Percentiles rank a stretch among this genome's conserved stretches.
Evolutionary conservation across 2,113 vertebrate species (phyloP).

Genomic region (Albula goreensis): DNA sequence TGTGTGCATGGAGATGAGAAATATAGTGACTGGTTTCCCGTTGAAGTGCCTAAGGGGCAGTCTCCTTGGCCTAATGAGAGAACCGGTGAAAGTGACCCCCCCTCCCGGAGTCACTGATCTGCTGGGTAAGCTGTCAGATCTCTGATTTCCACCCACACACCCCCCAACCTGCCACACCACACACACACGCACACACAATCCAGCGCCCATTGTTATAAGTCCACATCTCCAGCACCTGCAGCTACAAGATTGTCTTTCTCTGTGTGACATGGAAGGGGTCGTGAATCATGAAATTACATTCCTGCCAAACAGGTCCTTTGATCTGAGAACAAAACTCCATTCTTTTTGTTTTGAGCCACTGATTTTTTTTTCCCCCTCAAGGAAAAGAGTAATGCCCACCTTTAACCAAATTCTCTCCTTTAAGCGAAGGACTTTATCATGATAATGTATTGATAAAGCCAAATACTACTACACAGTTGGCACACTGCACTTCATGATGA

Average conservation of each 20-base stretch:
- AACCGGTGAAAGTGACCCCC: neutral
- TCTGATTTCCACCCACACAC: neutral
- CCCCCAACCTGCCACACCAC: too few relatives aligned
- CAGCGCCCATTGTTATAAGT: slow-evolving; percentile 6
- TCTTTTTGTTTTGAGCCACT: neutral
- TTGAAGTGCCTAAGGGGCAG: neutral
- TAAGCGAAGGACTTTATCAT: neutral
- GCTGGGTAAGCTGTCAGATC: neutral
- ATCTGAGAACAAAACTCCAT: neutral
- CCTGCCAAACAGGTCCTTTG: neutral
- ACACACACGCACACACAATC: neutral
- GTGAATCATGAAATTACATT: neutral
- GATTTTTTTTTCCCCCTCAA: neutral
- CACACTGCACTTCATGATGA: neutral
- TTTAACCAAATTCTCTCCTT: neutral
- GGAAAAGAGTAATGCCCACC: neutral
- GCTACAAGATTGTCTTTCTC: neutral
- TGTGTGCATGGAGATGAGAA: neutral
- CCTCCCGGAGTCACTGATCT: neutral
- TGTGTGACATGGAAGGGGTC: neutral
- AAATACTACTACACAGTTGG: neutral
- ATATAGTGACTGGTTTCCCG: neutral
- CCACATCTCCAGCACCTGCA: neutral
- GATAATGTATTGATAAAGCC: neutral
- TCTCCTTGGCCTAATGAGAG: neutral